Evolutionary conservation across 2,888 invertebrate genomes (phyloP).

Genomic region (Pemphredon lugubris): DNA sequence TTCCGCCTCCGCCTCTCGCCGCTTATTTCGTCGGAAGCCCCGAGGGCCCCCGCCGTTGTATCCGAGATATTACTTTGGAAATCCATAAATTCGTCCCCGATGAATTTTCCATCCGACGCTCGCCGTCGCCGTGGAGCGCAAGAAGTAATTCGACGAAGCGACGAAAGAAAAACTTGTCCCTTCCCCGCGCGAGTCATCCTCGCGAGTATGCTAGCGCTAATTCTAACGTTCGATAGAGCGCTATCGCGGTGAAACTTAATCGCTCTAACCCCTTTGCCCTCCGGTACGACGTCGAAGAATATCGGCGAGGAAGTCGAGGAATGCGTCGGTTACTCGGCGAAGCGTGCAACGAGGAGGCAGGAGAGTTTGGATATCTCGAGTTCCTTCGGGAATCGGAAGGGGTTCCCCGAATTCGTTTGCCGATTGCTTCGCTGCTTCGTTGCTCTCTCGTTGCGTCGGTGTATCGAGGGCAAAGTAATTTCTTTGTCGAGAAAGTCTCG

Average conservation of each 20-base stretch:
- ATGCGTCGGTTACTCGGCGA: constrained; percentile 21
- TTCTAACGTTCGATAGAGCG: too few species aligned
- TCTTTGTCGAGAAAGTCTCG: constrained; percentile 55
- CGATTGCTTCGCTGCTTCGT: constrained; percentile 52
- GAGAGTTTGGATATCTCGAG: constrained; percentile 46
- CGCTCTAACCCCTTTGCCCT: too few species aligned
- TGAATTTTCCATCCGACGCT: constrained; percentile 17
- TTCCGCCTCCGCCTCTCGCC: constrained; percentile 57
- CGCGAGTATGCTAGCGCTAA: too few species aligned
- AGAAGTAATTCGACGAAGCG: too few species aligned
- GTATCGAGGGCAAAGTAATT: constrained; percentile 62
- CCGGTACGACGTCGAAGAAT: too few species aligned
- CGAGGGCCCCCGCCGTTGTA: constrained; percentile 44
- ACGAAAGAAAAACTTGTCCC: too few species aligned
- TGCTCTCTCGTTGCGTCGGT: constrained; percentile 34
- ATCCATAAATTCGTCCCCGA: constrained; percentile 57
- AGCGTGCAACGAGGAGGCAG: constrained; percentile 29
- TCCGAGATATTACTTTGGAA: constrained; percentile 55
- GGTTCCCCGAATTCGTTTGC: constrained; percentile 59
- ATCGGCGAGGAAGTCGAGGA: constrained; percentile 40
- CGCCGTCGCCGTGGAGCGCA: constrained; percentile 1
- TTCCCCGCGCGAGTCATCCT: too few species aligned
- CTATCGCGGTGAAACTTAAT: too few species aligned
- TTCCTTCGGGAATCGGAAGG: constrained; percentile 62
- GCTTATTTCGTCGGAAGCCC: constrained; percentile 13